These are phyloP conservation scores for Diprion similis DNA, from an alignment of 1,140 invertebrate genomes.

Conservation along the genomic window DNA sequence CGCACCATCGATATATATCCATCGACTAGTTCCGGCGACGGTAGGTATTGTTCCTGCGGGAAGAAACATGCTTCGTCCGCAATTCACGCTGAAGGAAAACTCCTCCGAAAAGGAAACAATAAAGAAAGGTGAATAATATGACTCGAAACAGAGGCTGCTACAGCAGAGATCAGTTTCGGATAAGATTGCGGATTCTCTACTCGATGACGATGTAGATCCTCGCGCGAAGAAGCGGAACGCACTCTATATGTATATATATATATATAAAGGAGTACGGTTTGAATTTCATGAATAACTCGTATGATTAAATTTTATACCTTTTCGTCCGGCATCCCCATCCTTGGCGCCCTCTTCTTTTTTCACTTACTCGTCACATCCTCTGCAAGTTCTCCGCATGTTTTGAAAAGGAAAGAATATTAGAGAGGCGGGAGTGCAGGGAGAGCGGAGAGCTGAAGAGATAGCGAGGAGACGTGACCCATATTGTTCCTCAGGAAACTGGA, in stretches of 20 bases:
- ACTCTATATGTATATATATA: too few species aligned
- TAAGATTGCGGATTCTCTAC: not conserved
- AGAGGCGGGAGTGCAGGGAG: not conserved
- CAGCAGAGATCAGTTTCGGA: not conserved
- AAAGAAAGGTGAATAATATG: not conserved
- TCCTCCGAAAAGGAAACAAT: not conserved
- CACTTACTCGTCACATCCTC: too few species aligned
- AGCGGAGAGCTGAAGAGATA: not conserved
- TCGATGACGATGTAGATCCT: not conserved
- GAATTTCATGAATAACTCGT: too few species aligned
- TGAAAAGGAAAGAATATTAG: not conserved
- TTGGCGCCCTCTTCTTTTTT: too few species aligned
- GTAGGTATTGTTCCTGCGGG: not conserved
- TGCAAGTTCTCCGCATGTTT: too few species aligned
- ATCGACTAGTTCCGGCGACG: not conserved
- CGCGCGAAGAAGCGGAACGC: too few species aligned
- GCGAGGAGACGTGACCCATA: slow-evolving; percentile 6
- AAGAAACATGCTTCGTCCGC: not conserved
- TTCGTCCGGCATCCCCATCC: not conserved
- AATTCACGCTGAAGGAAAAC: not conserved
- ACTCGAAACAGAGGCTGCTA: not conserved
- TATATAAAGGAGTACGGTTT: too few species aligned
- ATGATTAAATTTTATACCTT: too few species aligned
- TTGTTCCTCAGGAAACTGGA: not conserved
- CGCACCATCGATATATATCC: not conserved